phyloP scores from a whole-genome alignment of 2,888 invertebrate species.

The Leucania comma region DNA sequence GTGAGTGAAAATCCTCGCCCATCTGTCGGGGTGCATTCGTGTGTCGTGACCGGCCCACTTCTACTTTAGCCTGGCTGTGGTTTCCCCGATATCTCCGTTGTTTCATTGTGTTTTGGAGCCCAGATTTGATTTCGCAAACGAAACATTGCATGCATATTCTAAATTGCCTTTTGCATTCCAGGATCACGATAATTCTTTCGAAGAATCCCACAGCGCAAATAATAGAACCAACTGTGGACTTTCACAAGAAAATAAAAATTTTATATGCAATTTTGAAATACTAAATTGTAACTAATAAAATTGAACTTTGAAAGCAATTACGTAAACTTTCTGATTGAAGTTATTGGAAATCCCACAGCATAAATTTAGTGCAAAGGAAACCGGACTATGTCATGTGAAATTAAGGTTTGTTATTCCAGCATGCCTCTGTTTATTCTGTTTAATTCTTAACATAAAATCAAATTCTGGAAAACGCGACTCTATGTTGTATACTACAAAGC shows the following conservation, averaged over 20 bases:
- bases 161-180: too few relatives aligned
- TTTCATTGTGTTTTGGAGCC: too few relatives aligned
- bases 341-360: not conserved
- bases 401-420: not conserved
- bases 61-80: too few relatives aligned
- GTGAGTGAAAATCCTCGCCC: too few relatives aligned
- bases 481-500: not conserved
- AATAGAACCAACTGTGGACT: not conserved
- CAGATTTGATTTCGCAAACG: too few relatives aligned
- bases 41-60: too few relatives aligned
- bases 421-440: too few relatives aligned
- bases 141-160: too few relatives aligned
- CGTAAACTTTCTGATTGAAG: constrained; percentile 8
- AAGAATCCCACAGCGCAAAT: not conserved
- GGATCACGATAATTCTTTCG: too few relatives aligned
- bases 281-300: not conserved
- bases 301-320: not conserved
- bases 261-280: not conserved
- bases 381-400: not conserved
- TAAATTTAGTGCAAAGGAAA: constrained; percentile 8
- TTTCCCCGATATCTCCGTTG: too few relatives aligned
- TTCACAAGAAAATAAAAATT: not conserved
- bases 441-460: not conserved
- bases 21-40: too few relatives aligned
- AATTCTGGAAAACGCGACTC: not conserved